Base-by-base conservation (phyloP, 2,113 vertebrate genomes). In the Rhabdomys dilectus region DNA sequence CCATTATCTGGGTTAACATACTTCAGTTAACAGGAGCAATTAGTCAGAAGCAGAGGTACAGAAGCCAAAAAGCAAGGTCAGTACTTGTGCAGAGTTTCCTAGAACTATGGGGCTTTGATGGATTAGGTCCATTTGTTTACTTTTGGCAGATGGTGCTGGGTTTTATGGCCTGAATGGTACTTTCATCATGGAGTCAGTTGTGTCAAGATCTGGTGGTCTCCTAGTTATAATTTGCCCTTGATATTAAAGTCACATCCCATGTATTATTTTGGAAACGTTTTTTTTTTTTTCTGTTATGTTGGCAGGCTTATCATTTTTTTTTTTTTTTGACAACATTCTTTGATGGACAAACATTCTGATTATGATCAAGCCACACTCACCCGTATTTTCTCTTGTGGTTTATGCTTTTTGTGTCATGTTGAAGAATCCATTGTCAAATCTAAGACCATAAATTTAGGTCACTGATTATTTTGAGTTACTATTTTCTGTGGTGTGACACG, bases 241-340 rank as follows among this genome's bases (percentile, higher is more conserved):
- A 87, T 87, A 70, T 48, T 77, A 88, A 73, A 84, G 62, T 29
- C 36, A 64, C 62, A 70, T 26, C 22, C 84, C 22, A 58, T 34
- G 21, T 36, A 31, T 62, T 64, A 60, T 58, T 91, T 95, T 72
- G 39, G n/a, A 88, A 91, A 66, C 72, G 19, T 91, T 87, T 87
- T 76, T 51, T 92, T 91, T 87, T 87, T 76, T 51, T 92, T 19
- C 31, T 10, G 62, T 76, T 68, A n/a, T 62, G 2, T 81, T 34
- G 34, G n/a, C 24, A 9, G 24, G 10, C 24, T n/a, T 45, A 26
- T 70, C 19, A 45, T 45, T 45, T 45, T 48, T 93, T 88, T 64
- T 26, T 19, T 89, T 42, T 75, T n/a, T 75, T 75, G 26, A 34
- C 80, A 72, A 42, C 12, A 15, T 17, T 42, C 36, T 89, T 70